Base-by-base conservation (phyloP, 2,113 vertebrate genomes). In the Pyxicephalus adspersus region DNA sequence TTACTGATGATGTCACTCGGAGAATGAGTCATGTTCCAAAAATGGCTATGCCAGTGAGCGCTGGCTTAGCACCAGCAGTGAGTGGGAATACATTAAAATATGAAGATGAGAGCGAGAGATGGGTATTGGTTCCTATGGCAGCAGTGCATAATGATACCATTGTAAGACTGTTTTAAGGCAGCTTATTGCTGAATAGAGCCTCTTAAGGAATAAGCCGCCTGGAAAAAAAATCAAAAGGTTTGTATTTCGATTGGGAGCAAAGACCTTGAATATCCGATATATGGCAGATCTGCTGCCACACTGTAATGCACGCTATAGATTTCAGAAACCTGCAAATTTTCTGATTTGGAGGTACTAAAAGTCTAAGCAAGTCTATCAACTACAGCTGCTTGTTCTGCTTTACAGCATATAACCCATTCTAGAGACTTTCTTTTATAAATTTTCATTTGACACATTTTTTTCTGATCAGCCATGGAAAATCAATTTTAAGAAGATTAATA, bases 21-120 rank as follows among this genome's bases (percentile, higher is more conserved):
- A 34, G 28, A 19, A 74, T 81, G 79, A 81, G 68, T 81, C 79
- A 81, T 81, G 79, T 74, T 81, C 79, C 79, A 81, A 81, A 81
- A 81, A 81, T 74, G 79, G 79, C 38, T 64, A 31, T 64, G 26
- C 78, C 55, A 80, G 66, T 26, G 66, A 50, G 77, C 61, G 26
- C 38, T 73, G 79, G 79, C 68, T n/a, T 50, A 64, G 68, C 22
- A 54, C 78, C 78, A 81, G 60, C 66, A 51, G 67, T 81, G 68
- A 81, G 79, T 74, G 58, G 79, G 79, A 80, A 80, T 80, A 71
- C 34, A 80, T 72, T 52, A 80, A 78, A 78, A 78, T 78, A 78
- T 78, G 76, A 79, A 79, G 77, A 79, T 79, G 64, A 54, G 77
- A 57, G 58, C 31, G 52, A 55, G 77, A 79, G 63, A 67, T 77